phyloP scores from a whole-genome alignment of 1,140 invertebrate species.

The Drosophila tropicalis region DNA sequence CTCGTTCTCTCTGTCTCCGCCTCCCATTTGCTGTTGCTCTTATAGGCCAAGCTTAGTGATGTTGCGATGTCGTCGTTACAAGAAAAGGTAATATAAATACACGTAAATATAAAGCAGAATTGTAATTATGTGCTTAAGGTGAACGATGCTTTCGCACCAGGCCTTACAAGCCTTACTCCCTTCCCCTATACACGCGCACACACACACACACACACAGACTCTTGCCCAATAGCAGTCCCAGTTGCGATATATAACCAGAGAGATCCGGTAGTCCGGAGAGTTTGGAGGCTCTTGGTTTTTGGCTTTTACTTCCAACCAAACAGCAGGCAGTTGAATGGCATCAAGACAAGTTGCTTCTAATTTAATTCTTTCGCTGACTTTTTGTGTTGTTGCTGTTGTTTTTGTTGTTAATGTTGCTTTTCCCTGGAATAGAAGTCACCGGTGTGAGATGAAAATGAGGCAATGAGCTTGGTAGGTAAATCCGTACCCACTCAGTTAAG shows the following conservation, averaged over 20 bases:
- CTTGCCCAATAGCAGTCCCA: neutral
- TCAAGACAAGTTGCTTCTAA: conserved; percentile 71
- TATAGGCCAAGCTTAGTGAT: conserved; percentile 11
- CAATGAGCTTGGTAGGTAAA: neutral
- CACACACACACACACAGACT: neutral
- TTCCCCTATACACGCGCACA: neutral
- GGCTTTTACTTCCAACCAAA: neutral
- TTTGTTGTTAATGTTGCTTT: neutral
- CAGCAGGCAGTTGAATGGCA: conserved; percentile 49
- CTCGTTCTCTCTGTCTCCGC: neutral
- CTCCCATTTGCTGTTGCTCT: neutral
- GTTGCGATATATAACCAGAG: conserved; percentile 6
- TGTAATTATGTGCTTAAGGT: conserved; percentile 80
- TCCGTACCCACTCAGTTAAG: conserved; percentile 1
- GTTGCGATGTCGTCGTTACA: conserved; percentile 28
- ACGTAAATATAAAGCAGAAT: conserved; percentile 79
- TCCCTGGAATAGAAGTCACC: neutral
- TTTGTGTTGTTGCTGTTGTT: conserved; percentile 17
- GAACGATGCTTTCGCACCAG: conserved; percentile 56
- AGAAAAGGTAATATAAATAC: conserved; percentile 77
- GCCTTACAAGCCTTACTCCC: neutral
- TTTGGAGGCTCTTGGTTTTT: conserved; percentile 9
- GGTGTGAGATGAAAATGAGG: neutral
- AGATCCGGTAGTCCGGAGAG: neutral
- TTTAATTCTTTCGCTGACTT: conserved; percentile 65